A percentile compares a stretch with the other conserved stretches of the same genome.
phyloP scores from a whole-genome alignment of 2,797 vertebrate species.

The Cheirogaleus major region DNA sequence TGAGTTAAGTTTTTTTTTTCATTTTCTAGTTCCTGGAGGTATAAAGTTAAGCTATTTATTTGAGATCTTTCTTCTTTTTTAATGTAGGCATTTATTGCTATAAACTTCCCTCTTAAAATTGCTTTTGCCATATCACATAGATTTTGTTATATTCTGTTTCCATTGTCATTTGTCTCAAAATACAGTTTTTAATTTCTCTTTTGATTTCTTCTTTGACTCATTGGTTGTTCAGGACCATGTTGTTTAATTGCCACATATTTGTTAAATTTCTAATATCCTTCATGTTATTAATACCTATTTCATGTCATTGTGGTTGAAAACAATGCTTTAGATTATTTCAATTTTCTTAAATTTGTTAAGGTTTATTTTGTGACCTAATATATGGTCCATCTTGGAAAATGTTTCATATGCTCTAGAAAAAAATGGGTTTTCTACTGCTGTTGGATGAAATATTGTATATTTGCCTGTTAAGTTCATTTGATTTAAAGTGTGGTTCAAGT shows the following conservation, averaged over 20 bases:
- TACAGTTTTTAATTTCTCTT: background rate
- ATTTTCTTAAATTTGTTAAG: background rate
- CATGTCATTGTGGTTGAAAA: background rate
- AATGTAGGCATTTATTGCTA: background rate
- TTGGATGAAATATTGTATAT: background rate
- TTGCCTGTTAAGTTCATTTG: background rate
- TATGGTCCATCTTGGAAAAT: background rate
- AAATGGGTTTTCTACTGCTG: background rate
- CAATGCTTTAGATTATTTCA: background rate
- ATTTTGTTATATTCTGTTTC: background rate
- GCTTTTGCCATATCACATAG: background rate
- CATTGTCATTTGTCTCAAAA: background rate
- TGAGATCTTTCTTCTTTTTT: background rate
- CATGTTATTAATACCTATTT: background rate
- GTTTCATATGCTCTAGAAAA: background rate
- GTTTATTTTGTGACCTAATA: background rate
- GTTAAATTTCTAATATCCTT: background rate
- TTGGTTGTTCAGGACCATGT: background rate
- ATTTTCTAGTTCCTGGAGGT: background rate
- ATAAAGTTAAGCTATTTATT: background rate
- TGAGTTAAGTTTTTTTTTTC: background rate
- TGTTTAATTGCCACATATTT: background rate
- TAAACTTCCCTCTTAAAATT: background rate
- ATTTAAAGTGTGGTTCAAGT: background rate
- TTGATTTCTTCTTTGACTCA: background rate